These are phyloP conservation scores for Procapra przewalskii DNA, from an alignment of 2,113 vertebrate species.

Conservation along the genomic window DNA sequence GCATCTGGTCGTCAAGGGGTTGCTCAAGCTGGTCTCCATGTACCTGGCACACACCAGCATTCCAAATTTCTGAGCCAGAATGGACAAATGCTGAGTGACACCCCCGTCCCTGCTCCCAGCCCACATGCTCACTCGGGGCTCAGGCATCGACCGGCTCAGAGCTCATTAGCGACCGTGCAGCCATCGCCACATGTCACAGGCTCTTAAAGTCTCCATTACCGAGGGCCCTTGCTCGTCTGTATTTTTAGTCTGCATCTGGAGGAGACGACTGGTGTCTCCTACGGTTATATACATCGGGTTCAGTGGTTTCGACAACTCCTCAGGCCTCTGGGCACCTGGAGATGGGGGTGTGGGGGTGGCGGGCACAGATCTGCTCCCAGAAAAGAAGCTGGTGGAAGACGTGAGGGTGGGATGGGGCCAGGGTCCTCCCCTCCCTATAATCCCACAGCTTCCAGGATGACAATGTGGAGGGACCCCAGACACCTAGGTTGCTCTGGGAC, in stretches of 20 bases:
- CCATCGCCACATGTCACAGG: constrained; percentile 68
- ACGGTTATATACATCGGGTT: constrained; percentile 54
- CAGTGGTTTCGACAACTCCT: constrained; percentile 60
- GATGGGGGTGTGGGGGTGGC: neutral
- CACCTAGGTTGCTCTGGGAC: neutral
- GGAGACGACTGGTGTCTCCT: constrained; percentile 59
- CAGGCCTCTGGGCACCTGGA: constrained; percentile 43
- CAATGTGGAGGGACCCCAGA: neutral
- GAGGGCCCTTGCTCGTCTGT: constrained; percentile 42
- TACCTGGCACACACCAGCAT: constrained; percentile 23
- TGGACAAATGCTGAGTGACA: constrained; percentile 71
- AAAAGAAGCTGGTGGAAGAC: neutral
- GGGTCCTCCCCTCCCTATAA: neutral
- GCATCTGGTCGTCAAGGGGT: neutral
- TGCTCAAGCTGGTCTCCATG: neutral
- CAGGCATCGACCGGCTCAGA: neutral
- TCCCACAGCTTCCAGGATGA: neutral
- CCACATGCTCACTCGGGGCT: constrained; percentile 41
- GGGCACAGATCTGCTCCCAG: neutral
- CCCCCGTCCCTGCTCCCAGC: constrained; percentile 35
- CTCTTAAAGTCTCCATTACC: constrained; percentile 77
- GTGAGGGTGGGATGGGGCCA: neutral
- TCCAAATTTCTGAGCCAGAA: constrained; percentile 37
- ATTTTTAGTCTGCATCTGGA: constrained; percentile 72
- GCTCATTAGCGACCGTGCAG: constrained; percentile 66